These are phyloP conservation scores for Danio tinwini DNA, from an alignment of 2,797 vertebrate species.

Conservation along the genomic window DNA sequence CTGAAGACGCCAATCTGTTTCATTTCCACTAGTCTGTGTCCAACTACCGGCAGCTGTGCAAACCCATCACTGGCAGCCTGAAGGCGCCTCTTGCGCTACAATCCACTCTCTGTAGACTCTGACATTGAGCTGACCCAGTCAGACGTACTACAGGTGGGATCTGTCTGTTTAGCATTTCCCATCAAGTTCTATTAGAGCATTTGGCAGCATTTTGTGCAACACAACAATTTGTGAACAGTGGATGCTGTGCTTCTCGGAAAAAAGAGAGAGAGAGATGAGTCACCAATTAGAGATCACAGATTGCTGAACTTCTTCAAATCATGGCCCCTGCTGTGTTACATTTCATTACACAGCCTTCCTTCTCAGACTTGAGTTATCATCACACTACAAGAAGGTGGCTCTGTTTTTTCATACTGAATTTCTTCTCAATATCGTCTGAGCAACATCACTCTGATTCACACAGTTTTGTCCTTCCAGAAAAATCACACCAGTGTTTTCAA, in stretches of 20 bases:
- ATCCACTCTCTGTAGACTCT: conserved; percentile 60
- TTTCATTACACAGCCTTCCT: conserved; percentile 29
- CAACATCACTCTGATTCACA: not conserved
- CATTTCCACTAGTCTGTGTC: conserved; percentile 48
- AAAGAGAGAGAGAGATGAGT: conserved; percentile 63
- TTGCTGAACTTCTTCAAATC: conserved; percentile 19
- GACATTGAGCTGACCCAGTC: conserved; percentile 61
- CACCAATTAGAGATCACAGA: conserved; percentile 58
- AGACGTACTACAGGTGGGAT: conserved; percentile 60
- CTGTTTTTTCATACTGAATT: not conserved
- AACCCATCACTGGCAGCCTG: conserved; percentile 62
- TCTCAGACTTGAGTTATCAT: not conserved
- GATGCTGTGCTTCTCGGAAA: conserved; percentile 59
- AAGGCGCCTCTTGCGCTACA: conserved; percentile 49
- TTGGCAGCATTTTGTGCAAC: conserved; percentile 46
- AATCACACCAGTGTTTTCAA: conserved; percentile 19
- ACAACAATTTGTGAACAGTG: conserved; percentile 61
- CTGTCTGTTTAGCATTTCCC: conserved; percentile 50
- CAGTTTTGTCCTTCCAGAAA: conserved; percentile 23
- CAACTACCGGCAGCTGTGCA: conserved; percentile 75
- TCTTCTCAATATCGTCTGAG: not conserved
- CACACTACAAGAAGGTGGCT: not conserved
- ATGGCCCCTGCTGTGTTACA: conserved; percentile 30
- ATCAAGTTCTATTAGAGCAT: conserved; percentile 42
- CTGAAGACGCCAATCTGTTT: conserved; percentile 34